phyloP scores from a whole-genome alignment of 2,888 invertebrate species.

The Sylvicola cinctus region DNA sequence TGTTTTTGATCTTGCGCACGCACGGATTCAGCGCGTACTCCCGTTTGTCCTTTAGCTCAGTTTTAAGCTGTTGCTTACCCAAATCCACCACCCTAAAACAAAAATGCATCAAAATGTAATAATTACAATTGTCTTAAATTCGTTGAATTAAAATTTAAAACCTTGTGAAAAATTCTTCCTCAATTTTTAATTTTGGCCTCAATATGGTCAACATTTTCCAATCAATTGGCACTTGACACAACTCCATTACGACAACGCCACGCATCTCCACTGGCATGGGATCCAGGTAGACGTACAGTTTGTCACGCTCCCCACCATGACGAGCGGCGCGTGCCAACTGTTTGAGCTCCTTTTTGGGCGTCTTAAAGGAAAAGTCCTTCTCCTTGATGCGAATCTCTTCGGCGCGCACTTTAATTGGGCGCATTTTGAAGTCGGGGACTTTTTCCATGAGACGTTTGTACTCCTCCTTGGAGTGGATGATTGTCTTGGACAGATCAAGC shows the following conservation, averaged over 20 bases:
- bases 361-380: conserved; percentile 51
- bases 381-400: conserved; percentile 63
- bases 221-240: conserved; percentile 69
- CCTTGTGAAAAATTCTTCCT: conserved; percentile 66
- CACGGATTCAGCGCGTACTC: conserved; percentile 42
- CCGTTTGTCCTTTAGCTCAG: conserved; percentile 47
- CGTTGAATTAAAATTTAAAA: neutral
- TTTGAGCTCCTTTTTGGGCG: conserved; percentile 48
- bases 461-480: conserved; percentile 61
- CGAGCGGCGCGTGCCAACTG: conserved; percentile 21
- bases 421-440: conserved; percentile 77
- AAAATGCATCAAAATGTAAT: too few species aligned
- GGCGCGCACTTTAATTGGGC: conserved; percentile 55
- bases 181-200: conserved; percentile 60
- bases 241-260: conserved; percentile 29
- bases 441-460: conserved; percentile 64
- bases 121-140: conserved; percentile 3
- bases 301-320: conserved; percentile 20
- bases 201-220: conserved; percentile 86
- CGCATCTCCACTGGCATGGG: conserved; percentile 70
- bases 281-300: conserved; percentile 33
- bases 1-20: conserved; percentile 58
- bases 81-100: conserved; percentile 50
- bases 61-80: conserved; percentile 56
- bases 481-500: conserved; percentile 62